Evolutionary conservation across 2,113 vertebrate species (phyloP).

Genomic region (Brienomyrus brachyistius): DNA sequence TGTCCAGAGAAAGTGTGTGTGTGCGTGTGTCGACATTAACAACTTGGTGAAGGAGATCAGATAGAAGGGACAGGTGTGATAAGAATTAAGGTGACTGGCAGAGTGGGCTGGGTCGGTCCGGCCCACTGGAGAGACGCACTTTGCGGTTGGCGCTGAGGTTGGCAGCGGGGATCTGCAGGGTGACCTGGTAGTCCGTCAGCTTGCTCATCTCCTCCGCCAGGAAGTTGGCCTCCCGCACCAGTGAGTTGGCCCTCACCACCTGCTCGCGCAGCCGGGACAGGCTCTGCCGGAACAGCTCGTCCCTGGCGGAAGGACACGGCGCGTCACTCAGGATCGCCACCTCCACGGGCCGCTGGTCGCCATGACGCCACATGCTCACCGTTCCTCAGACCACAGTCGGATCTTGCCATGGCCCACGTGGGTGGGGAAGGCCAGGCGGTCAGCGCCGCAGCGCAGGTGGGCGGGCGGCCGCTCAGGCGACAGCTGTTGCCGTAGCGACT

Average conservation of each 20-base stretch:
- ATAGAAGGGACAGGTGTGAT: background rate
- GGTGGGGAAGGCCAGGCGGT: conserved; percentile 70
- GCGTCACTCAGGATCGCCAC: background rate
- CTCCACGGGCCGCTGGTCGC: background rate
- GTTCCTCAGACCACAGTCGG: conserved; percentile 88
- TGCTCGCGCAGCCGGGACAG: conserved; percentile 88
- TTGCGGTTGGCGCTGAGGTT: conserved; percentile 97
- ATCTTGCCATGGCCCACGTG: conserved; percentile 76
- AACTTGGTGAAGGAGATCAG: background rate
- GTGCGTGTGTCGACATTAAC: background rate
- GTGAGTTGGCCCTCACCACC: conserved; percentile 87
- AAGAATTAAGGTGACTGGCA: background rate
- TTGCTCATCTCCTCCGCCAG: conserved; percentile 91
- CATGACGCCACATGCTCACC: conserved; percentile 54
- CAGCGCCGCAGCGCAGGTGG: conserved; percentile 64
- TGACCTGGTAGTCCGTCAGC: conserved; percentile 93
- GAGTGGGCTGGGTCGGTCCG: background rate
- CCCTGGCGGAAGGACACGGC: conserved; percentile 52
- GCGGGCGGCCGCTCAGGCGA: conserved; percentile 75
- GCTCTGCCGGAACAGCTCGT: conserved; percentile 92
- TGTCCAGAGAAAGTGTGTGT: background rate
- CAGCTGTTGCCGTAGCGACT: conserved; percentile 86
- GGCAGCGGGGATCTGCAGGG: conserved; percentile 91
- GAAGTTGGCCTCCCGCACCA: conserved; percentile 95
- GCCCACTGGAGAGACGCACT: conserved; percentile 57